Evolutionary conservation across 2,888 invertebrate genomes (phyloP).

Genomic region (Geotrupes spiniger): DNA sequence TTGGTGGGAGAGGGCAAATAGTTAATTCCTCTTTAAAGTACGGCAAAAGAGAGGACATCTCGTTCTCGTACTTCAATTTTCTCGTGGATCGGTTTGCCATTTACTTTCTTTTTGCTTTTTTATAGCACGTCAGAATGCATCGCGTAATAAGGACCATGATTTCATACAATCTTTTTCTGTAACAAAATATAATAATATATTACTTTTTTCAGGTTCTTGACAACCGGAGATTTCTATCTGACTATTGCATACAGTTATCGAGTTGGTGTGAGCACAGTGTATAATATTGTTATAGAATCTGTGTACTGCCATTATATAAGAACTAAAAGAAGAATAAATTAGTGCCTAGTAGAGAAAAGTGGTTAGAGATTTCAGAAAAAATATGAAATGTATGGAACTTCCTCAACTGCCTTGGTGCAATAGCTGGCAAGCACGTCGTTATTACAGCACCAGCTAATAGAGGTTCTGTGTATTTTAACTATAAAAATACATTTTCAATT

Average conservation of each 20-base stretch:
- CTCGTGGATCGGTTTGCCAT: too few relatives aligned
- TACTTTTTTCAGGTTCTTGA: constrained; percentile 20
- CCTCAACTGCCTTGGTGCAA: constrained; percentile 9
- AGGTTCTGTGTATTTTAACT: constrained; percentile 10
- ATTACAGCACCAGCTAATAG: constrained; percentile 9
- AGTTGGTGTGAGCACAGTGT: constrained; percentile 28
- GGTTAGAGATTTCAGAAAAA: not conserved
- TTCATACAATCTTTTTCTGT: constrained; percentile 27
- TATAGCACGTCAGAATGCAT: too few relatives aligned
- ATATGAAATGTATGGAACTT: constrained; percentile 8
- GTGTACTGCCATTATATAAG: constrained; percentile 24
- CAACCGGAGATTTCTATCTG: constrained; percentile 27
- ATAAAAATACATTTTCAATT: constrained; percentile 10
- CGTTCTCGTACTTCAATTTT: too few relatives aligned
- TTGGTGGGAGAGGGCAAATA: too few relatives aligned
- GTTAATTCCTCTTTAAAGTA: too few relatives aligned
- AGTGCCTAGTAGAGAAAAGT: too few relatives aligned
- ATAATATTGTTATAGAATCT: constrained; percentile 26
- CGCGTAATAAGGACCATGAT: constrained; percentile 27
- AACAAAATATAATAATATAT: constrained; percentile 19
- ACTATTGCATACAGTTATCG: constrained; percentile 25
- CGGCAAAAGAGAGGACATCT: too few relatives aligned
- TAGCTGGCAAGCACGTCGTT: constrained; percentile 14
- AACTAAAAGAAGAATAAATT: constrained; percentile 18
- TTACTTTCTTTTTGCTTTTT: too few relatives aligned